phyloP scores from a whole-genome alignment of 30 jellyfish, hydroid and myxozoan genomes.

The Aurelia aurita complex sp. Pacific region DNA sequence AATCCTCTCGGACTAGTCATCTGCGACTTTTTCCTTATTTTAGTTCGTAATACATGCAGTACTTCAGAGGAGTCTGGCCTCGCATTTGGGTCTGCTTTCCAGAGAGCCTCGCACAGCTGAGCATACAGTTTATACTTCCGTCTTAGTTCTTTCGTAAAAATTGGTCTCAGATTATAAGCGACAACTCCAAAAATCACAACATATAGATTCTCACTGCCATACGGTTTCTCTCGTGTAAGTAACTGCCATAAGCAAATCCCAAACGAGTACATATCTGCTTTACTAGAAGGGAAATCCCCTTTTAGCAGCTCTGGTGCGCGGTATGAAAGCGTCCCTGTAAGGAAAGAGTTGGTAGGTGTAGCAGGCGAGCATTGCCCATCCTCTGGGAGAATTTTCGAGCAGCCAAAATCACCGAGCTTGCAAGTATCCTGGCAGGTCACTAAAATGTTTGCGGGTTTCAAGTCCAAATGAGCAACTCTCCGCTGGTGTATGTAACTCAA shows the following conservation, averaged over 20 bases:
- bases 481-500: constrained; percentile 83
- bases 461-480: constrained; percentile 93
- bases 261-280: constrained; percentile 95
- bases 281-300: constrained; percentile 96
- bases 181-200: constrained; percentile 99
- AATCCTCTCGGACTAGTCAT: constrained; percentile 24
- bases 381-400: constrained; percentile 89
- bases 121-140: constrained; percentile 70
- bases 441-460: constrained; percentile 97
- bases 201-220: constrained; percentile 94
- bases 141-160: constrained; percentile 65
- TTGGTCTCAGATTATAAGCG: constrained; percentile 93
- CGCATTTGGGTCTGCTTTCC: constrained; percentile 91
- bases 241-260: constrained; percentile 99
- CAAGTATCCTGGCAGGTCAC: constrained; percentile 90
- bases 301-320: constrained; percentile 96
- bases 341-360: constrained; percentile 94
- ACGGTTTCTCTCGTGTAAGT: constrained; percentile 93
- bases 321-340: constrained; percentile 97
- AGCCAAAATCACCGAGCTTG: constrained; percentile 99
- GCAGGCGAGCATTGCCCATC: constrained; percentile 98
- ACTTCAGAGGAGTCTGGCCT: constrained; percentile 93
- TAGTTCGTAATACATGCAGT: constrained; percentile 57
- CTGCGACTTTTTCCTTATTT: constrained; percentile 24
- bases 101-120: constrained; percentile 79